Percentiles rank a stretch among this genome's conserved stretches.
Evolutionary conservation across 2,797 vertebrate species (phyloP).

Genomic region (Poecilia gillii): DNA sequence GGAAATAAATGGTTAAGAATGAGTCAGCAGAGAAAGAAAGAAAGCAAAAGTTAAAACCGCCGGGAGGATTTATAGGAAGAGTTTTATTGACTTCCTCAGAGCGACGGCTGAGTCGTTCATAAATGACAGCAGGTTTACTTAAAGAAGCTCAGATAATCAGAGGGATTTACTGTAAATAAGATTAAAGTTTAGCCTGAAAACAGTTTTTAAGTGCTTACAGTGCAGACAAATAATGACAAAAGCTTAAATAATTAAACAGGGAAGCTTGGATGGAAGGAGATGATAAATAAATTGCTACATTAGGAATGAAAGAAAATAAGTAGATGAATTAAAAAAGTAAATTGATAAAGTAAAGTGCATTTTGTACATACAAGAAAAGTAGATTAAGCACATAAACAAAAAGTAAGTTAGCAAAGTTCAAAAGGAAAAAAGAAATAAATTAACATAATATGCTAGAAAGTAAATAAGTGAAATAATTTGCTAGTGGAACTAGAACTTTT

Average conservation of each 20-base stretch:
- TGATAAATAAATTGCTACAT: neutral
- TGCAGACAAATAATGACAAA: neutral
- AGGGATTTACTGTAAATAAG: neutral
- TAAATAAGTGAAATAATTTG: too few relatives aligned
- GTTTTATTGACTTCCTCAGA: constrained; percentile 16
- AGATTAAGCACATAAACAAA: neutral
- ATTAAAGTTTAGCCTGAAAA: neutral
- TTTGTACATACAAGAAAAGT: neutral
- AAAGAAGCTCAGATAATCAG: neutral
- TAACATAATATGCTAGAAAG: neutral
- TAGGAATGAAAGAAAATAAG: neutral
- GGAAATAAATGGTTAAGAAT: constrained; percentile 25
- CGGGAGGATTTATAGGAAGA: constrained; percentile 38
- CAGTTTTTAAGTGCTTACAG: neutral
- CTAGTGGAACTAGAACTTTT: too few relatives aligned
- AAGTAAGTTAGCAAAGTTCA: neutral
- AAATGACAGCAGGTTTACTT: neutral
- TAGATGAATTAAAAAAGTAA: neutral
- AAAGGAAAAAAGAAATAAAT: neutral
- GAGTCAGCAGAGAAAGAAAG: neutral
- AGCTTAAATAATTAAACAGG: neutral
- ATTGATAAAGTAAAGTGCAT: neutral
- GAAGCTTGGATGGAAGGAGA: neutral
- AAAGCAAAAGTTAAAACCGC: neutral
- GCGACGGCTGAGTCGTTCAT: constrained; percentile 26